Percentiles rank a stretch among this genome's conserved stretches.
Conservation (phyloP, 2,797 vertebrate species). For the Microhierax caerulescens region DNA sequence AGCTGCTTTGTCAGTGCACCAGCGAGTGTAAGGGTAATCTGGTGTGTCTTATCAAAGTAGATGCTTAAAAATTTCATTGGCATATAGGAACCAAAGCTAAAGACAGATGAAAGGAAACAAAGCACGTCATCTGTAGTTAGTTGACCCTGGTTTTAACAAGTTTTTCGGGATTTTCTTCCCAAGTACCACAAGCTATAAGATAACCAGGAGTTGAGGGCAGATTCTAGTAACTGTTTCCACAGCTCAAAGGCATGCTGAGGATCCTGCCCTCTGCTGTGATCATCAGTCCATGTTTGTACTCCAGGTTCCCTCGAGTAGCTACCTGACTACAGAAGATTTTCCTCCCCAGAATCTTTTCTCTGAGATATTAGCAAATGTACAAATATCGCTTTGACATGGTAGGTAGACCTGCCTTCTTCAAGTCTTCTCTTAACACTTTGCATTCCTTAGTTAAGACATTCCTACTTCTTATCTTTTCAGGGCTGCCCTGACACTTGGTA, state of each 20-base stretch:
- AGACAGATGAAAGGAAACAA: not conserved
- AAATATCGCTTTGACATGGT: not conserved
- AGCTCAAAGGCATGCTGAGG: not conserved
- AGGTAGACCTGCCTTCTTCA: not conserved
- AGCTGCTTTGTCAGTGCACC: not conserved
- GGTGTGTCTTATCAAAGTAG: not conserved
- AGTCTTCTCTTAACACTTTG: not conserved
- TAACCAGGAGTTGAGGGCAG: not conserved
- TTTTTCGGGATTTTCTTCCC: not conserved
- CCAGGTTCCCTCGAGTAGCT: not conserved
- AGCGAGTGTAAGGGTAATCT: accelerated
- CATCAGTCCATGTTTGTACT: accelerated
- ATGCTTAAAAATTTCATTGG: not conserved
- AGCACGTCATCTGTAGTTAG: not conserved
- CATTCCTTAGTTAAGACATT: not conserved
- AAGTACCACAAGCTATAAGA: not conserved
- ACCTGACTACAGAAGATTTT: not conserved
- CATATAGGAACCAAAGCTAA: not conserved
- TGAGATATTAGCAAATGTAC: not conserved
- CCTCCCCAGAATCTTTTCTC: not conserved
- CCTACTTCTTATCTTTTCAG: not conserved
- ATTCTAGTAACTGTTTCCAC: not conserved
- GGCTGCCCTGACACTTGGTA: not conserved
- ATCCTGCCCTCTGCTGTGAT: not conserved
- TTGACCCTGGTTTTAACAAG: not conserved